A percentile compares a stretch with the other conserved stretches of the same genome.
Evolutionary conservation across 2,888 invertebrate genomes (phyloP).

Genomic region (Polydrusus tereticollis): DNA sequence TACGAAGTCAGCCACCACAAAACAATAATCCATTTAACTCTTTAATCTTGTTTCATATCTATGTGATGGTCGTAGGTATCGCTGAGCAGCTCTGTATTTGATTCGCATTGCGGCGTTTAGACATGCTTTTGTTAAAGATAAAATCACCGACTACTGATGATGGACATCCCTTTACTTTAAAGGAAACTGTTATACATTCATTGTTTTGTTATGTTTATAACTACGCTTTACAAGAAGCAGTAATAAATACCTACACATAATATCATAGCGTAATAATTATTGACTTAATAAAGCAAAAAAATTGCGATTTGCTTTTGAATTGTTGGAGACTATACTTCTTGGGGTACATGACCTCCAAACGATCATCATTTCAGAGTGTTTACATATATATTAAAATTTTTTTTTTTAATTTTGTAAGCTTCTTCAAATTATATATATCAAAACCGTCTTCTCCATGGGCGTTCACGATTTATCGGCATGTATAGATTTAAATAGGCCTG

Average conservation of each 20-base stretch:
- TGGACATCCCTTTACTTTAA: conserved; percentile 62
- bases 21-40: conserved; percentile 26
- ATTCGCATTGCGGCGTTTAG: conserved; percentile 65
- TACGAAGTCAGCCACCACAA: conserved; percentile 4
- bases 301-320: no score
- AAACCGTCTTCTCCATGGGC: no score
- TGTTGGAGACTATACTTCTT: no score
- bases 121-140: conserved; percentile 63
- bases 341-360: no score
- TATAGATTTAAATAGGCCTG: no score
- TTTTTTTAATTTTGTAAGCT: no score
- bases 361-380: no score
- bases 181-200: conserved; percentile 56
- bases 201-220: conserved; percentile 42
- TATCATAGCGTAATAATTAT: neutral
- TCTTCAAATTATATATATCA: no score
- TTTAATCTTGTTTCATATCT: conserved; percentile 51
- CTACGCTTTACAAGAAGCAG: neutral
- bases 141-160: conserved; percentile 61
- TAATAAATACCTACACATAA: neutral
- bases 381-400: no score
- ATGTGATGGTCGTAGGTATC: conserved; percentile 35
- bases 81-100: conserved; percentile 58
- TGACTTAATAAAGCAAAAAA: neutral
- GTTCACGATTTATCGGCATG: no score